Percentiles rank a stretch among this genome's conserved stretches.
Evolutionary conservation across 2,797 vertebrate genomes (phyloP).

Genomic region (Rhinatrema bivittatum): DNA sequence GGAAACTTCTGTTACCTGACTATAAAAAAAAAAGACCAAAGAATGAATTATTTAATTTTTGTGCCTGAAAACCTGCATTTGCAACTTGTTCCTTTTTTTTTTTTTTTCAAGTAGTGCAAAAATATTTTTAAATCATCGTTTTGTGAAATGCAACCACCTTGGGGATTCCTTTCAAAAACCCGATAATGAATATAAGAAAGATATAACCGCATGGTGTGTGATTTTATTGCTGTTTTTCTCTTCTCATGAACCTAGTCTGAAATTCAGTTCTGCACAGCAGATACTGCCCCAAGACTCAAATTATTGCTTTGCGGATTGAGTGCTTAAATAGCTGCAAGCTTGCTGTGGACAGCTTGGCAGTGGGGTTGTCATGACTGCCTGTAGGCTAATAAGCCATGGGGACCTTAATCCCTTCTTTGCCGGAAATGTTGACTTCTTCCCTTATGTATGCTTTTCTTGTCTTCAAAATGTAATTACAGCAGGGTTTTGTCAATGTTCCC

Average conservation of each 20-base stretch:
- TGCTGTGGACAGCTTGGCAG: slow-evolving; percentile 19
- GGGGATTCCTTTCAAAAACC: slow-evolving; percentile 50
- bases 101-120: slow-evolving; percentile 8
- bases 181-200: slow-evolving; percentile 46
- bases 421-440: too few relatives aligned
- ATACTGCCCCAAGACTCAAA: slow-evolving; percentile 21
- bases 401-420: slow-evolving; percentile 20
- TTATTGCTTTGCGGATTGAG: slow-evolving; percentile 29
- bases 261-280: slow-evolving; percentile 33
- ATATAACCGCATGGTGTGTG: slow-evolving; percentile 32
- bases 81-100: slow-evolving; percentile 28
- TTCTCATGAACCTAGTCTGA: slow-evolving; percentile 36
- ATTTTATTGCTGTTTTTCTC: slow-evolving; percentile 34
- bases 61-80: slow-evolving; percentile 14
- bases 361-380: slow-evolving; percentile 27
- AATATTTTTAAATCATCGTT: slow-evolving; percentile 35
- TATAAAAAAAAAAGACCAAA: slow-evolving; percentile 14
- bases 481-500: too few relatives aligned
- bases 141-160: slow-evolving; percentile 34
- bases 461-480: slow-evolving; percentile 5
- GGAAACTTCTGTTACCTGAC: slow-evolving; percentile 1
- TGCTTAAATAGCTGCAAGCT: slow-evolving; percentile 10
- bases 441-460: slow-evolving; percentile 10
- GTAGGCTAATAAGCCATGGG: slow-evolving; percentile 13
- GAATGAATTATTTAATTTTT: slow-evolving; percentile 12